Conservation (phyloP, 2,113 vertebrate species). For the Phalacrocorax brasilianus region DNA sequence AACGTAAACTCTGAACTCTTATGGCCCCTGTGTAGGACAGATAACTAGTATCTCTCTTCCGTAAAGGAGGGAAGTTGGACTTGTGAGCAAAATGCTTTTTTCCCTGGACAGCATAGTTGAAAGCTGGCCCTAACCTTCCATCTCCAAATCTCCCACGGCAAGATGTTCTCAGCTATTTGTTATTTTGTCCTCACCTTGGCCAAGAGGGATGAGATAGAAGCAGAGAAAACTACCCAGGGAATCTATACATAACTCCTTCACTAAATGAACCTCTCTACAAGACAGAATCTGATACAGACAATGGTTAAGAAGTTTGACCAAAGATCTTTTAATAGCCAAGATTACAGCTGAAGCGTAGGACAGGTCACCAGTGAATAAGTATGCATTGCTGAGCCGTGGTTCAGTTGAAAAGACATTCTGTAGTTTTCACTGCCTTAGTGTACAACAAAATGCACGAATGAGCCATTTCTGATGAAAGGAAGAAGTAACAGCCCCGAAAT, state of each 20-base stretch:
- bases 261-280: background rate
- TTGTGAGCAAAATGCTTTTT: background rate
- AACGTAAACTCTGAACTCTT: background rate
- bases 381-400: accelerated
- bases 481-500: background rate
- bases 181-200: constrained; percentile 38
- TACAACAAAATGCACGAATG: background rate
- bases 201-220: background rate
- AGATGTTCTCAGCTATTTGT: constrained; percentile 20
- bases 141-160: background rate
- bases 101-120: background rate
- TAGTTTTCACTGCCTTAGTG: background rate
- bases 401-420: background rate
- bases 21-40: background rate
- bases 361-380: background rate
- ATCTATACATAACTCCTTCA: background rate
- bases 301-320: background rate
- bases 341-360: background rate
- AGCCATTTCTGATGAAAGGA: background rate
- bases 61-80: background rate
- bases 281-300: background rate
- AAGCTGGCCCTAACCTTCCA: background rate
- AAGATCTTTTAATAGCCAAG: background rate
- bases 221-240: constrained; percentile 4
- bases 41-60: background rate